Base-by-base conservation (phyloP, 2,113 vertebrate species). In the Gobius niger region DNA sequence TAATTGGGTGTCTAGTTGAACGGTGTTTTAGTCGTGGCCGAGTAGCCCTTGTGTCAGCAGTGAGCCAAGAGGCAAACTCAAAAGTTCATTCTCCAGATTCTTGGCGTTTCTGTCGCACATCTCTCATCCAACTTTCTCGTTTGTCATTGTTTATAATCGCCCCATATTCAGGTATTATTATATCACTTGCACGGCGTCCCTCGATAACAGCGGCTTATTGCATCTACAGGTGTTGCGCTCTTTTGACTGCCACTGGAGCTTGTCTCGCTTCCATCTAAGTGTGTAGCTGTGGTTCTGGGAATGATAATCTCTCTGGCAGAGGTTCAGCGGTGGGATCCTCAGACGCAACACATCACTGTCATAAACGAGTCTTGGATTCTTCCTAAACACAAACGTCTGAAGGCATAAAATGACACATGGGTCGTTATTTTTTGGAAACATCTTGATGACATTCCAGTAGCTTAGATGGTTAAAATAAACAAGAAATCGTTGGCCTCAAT, bases 151-250 rank as follows among this genome's bases (percentile, higher is more conserved):
- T 54, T 53, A 63, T 72, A 42, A 66, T 72, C 66, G 41, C 69
- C 47, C 16, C 8, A 19, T 66, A 72, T 76, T 54, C 69, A 82
- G 65, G 65, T 53, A 56, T 70, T 82, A 53, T 76, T 74, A 76
- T 65, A 46, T 73, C 52, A 46, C 76, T 81, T 77, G 65, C 68
- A 44, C 69, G 18, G 40, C 24, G 47, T 68, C 72, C 60, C 41
- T n/a, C 62, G 69, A 76, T 47, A 47, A 73, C 3, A 41, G 71
- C 60, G 63, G 74, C 73, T 75, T 70, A 66, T 66, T 24, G 82
- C 74, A 60, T 68, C 69, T 71, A 77, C 82, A 89, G 85, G 89
- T 87, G 86, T 83, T 81, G 81, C 76, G 79, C 82, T 84, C 86
- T 69, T 85, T 84, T 82, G 76, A 81, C 69, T 73, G 79, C 70